These are phyloP conservation scores for Acrocephalus scirpaceus DNA, from an alignment of 2,797 vertebrate species.

Conservation along the genomic window DNA sequence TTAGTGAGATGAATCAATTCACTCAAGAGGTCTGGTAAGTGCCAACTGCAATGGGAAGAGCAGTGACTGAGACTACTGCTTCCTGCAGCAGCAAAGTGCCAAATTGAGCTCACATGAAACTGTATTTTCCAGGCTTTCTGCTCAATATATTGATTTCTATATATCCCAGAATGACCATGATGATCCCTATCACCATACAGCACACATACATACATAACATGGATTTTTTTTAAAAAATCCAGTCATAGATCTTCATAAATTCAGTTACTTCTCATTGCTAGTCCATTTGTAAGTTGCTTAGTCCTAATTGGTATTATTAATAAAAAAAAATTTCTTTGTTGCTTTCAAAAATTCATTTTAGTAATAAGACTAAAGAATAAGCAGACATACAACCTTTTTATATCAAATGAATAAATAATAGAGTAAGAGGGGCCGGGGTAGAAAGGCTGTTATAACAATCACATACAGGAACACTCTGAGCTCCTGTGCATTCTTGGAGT, in stretches of 20 bases:
- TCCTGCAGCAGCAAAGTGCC: not conserved
- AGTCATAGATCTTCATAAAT: not conserved
- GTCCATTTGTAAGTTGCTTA: not conserved
- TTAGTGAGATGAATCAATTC: not conserved
- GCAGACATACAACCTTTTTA: not conserved
- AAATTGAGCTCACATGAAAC: not conserved
- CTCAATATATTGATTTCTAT: not conserved
- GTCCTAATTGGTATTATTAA: not conserved
- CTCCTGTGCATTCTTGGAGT: not conserved
- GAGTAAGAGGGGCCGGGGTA: not conserved
- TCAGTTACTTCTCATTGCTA: not conserved
- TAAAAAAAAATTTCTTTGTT: not conserved
- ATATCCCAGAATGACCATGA: not conserved
- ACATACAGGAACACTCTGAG: not conserved
- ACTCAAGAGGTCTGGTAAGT: not conserved
- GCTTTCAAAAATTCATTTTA: not conserved
- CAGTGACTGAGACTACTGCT: not conserved
- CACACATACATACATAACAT: fast-evolving
- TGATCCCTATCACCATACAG: not conserved
- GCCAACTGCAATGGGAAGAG: not conserved
- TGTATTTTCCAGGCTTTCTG: not conserved
- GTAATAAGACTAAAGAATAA: not conserved
- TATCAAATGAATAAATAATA: not conserved
- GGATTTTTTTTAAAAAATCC: not conserved
- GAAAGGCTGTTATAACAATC: not conserved